Conservation (phyloP, 1,140 invertebrate species). For the Cephus cinctus region DNA sequence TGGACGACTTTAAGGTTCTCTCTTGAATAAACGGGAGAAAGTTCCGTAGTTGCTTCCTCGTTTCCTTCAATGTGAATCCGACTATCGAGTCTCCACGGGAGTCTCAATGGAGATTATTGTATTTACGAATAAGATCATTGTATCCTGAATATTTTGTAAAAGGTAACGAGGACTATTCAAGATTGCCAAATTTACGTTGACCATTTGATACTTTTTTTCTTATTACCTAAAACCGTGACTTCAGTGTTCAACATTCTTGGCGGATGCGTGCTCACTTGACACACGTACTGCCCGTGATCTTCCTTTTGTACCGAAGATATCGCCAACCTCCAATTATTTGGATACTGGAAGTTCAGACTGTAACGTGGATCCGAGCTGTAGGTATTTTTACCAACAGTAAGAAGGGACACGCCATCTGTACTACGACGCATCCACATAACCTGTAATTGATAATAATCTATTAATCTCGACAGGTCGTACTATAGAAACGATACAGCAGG, state of each 20-base stretch:
- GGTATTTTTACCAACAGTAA: slow-evolving; percentile 58
- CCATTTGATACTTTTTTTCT: no score
- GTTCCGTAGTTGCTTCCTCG: neutral
- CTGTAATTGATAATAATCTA: slow-evolving; percentile 48
- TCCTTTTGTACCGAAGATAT: slow-evolving; percentile 71
- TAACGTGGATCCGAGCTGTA: slow-evolving; percentile 59
- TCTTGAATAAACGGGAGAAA: neutral
- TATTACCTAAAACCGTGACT: slow-evolving; percentile 49
- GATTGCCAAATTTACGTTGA: no score
- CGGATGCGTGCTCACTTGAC: slow-evolving; percentile 82
- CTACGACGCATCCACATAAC: slow-evolving; percentile 60
- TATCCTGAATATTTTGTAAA: no score
- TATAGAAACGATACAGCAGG: no score
- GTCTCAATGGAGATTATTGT: no score
- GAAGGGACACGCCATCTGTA: slow-evolving; percentile 52
- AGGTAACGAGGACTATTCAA: no score
- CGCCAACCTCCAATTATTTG: slow-evolving; percentile 79
- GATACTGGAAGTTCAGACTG: slow-evolving; percentile 57
- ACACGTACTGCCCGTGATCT: slow-evolving; percentile 78
- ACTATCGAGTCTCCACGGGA: no score
- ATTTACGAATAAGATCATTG: no score
- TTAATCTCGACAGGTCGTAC: no score
- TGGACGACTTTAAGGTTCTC: neutral
- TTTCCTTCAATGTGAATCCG: neutral
- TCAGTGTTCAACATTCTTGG: slow-evolving; percentile 59